Evolutionary conservation across 2,888 invertebrate genomes (phyloP).

Genomic region (Drosophila merina): DNA sequence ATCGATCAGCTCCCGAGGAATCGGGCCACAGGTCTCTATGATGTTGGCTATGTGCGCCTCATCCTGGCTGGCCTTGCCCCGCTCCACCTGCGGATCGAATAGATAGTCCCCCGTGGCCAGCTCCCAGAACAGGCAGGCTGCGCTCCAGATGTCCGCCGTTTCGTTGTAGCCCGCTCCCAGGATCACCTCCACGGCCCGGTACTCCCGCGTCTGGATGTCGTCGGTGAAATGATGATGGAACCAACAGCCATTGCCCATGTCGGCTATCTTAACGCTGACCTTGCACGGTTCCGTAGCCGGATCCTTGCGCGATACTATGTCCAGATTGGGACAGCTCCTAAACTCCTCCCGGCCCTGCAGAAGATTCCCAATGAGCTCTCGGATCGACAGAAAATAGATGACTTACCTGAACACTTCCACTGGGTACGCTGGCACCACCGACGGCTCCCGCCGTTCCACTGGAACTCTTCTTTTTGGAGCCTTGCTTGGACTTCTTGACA

Average conservation of each 20-base stretch:
- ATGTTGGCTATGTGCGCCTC: conserved; percentile 99
- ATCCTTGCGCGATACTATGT: conserved; percentile 84
- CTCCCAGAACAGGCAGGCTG: conserved; percentile 99
- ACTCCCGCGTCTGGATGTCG: conserved; percentile 99
- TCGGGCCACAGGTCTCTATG: conserved; percentile 97
- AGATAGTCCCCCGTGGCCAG: conserved; percentile 99
- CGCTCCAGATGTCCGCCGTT: conserved; percentile 99
- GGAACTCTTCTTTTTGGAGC: not conserved
- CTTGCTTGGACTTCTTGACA: not conserved
- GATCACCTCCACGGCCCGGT: conserved; percentile 97
- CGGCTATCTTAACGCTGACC: conserved; percentile 97
- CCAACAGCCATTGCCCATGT: conserved; percentile 99
- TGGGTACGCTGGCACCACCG: too few relatives aligned
- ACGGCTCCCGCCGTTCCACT: not conserved
- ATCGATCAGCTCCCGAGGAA: conserved; percentile 95
- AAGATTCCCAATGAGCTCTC: not conserved
- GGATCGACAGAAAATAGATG: not conserved
- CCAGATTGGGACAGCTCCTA: conserved; percentile 1
- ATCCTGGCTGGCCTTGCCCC: conserved; percentile 93
- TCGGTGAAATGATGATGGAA: conserved; percentile 97
- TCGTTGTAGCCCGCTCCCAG: conserved; percentile 97
- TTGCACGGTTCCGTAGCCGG: conserved; percentile 94
- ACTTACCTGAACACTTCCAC: not conserved
- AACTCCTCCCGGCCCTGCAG: not conserved
- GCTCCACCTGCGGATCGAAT: conserved; percentile 98